Evolutionary conservation across 1,140 invertebrate species (phyloP).

Genomic region (Drosophila seguyi): DNA sequence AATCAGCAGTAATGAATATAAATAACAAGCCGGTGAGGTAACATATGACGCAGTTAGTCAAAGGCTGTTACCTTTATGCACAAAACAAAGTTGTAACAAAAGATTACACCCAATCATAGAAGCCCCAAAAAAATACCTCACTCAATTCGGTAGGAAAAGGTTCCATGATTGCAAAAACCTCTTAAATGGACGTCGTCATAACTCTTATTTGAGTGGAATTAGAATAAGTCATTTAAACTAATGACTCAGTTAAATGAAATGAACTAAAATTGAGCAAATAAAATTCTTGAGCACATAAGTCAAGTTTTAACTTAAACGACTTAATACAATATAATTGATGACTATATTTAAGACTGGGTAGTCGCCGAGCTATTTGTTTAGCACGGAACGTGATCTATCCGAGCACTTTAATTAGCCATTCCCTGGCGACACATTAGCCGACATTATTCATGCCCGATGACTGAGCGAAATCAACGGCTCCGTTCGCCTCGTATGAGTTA

Average conservation of each 20-base stretch:
- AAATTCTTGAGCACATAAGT: not conserved
- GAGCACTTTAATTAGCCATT: constrained; percentile 49
- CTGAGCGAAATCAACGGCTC: constrained; percentile 37
- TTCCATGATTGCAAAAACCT: not conserved
- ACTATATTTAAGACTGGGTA: constrained; percentile 4
- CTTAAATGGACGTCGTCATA: not conserved
- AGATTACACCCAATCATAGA: not conserved
- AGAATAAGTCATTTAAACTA: not conserved
- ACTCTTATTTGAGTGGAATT: not conserved
- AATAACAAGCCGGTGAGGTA: constrained; percentile 3
- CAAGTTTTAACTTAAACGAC: not conserved
- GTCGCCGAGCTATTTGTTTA: constrained; percentile 21
- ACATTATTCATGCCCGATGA: constrained; percentile 48
- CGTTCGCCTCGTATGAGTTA: constrained; percentile 15
- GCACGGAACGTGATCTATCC: constrained; percentile 38
- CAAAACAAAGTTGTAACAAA: not conserved
- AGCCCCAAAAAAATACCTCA: too few species aligned
- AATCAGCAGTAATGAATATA: constrained; percentile 34
- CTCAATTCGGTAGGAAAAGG: not conserved
- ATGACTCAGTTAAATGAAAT: not conserved
- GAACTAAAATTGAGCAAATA: not conserved
- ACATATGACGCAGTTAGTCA: constrained; percentile 6
- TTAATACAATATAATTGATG: constrained; percentile 21
- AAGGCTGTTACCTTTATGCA: not conserved
- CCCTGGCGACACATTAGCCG: constrained; percentile 45